A percentile compares a stretch with the other conserved stretches of the same genome.
phyloP scores from a whole-genome alignment of 2,888 invertebrate genomes.

The Dusona sp. region DNA sequence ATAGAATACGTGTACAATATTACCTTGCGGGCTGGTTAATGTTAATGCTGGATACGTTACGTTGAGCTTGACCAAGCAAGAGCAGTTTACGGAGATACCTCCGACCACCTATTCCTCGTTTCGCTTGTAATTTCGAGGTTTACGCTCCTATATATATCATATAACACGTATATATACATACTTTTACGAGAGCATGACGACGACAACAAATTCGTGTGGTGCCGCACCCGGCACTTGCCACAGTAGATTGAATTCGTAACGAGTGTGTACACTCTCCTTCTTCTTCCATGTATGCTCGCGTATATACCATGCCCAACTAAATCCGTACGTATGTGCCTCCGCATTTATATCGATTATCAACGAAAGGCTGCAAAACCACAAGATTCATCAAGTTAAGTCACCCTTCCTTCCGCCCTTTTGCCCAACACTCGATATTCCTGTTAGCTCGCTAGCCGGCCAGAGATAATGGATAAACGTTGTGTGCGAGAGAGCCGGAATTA shows the following conservation, averaged over 20 bases:
- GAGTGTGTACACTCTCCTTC: conserved; percentile 41
- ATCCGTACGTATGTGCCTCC: background rate
- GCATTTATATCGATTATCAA: conserved; percentile 1
- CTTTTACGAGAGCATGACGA: conserved; percentile 21
- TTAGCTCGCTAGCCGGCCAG: conserved; percentile 29
- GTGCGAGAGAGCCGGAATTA: conserved; percentile 40
- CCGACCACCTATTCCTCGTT: conserved; percentile 39
- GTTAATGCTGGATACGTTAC: background rate
- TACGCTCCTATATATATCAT: background rate
- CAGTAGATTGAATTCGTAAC: conserved; percentile 68
- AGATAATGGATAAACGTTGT: conserved; percentile 63
- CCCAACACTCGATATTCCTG: conserved; percentile 25
- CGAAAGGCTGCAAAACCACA: background rate
- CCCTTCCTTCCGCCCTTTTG: conserved; percentile 17
- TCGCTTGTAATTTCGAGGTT: conserved; percentile 56
- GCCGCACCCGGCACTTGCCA: conserved; percentile 58
- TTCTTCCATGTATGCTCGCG: background rate
- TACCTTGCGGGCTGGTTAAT: conserved; percentile 11
- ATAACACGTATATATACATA: background rate
- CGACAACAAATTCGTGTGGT: conserved; percentile 56
- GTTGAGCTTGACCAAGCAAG: conserved; percentile 4
- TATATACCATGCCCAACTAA: background rate
- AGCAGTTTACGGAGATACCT: background rate
- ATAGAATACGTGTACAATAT: background rate
- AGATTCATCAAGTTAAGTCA: background rate